These are phyloP conservation scores for Enteromius unitaeniatus DNA, from an alignment of 2,797 vertebrate species.

Conservation along the genomic window DNA sequence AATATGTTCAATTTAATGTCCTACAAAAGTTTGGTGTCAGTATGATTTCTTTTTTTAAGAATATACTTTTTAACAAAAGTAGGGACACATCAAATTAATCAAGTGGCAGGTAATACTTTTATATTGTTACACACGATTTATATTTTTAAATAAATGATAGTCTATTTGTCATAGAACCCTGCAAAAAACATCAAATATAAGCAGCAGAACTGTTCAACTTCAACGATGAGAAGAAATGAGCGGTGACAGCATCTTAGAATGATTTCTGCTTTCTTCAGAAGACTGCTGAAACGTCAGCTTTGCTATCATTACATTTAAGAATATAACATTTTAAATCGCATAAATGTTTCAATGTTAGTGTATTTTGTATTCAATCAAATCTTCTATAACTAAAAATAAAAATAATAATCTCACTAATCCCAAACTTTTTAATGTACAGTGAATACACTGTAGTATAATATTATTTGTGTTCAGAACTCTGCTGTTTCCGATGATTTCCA, in stretches of 20 bases:
- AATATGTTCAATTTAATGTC: background rate
- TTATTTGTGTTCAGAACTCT: background rate
- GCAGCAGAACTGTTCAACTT: background rate
- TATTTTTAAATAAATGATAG: background rate
- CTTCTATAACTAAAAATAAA: background rate
- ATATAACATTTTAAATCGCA: background rate
- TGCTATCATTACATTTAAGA: background rate
- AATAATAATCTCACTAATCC: background rate
- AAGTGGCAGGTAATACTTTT: background rate
- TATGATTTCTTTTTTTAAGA: background rate
- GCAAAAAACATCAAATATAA: background rate
- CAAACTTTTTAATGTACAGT: background rate
- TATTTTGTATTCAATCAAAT: background rate
- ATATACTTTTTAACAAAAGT: background rate
- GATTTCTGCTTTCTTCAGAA: background rate
- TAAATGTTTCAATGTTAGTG: background rate
- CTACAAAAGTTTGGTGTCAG: background rate
- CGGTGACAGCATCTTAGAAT: background rate
- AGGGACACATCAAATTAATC: background rate
- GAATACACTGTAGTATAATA: background rate
- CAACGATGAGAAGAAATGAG: background rate
- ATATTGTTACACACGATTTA: background rate
- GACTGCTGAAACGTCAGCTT: background rate
- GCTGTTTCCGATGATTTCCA: background rate
- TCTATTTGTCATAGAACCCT: background rate